phyloP scores from a whole-genome alignment of 2,888 invertebrate species.

The Adela reaumurella region DNA sequence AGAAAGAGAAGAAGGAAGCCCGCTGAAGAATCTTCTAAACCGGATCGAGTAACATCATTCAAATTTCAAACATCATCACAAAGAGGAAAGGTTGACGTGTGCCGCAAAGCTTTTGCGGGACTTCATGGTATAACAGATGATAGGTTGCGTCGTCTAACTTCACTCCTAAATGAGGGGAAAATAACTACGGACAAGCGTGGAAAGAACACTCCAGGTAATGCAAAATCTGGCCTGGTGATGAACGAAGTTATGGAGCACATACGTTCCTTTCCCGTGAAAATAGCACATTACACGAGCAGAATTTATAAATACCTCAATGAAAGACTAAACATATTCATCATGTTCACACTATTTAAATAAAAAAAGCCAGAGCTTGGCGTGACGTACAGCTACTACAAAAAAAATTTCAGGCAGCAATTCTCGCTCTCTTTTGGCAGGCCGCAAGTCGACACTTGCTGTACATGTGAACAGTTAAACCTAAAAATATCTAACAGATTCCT shows the following conservation, averaged over 20 bases:
- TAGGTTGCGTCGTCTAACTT: background rate
- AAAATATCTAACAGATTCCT: constrained; percentile 7
- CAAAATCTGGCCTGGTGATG: background rate
- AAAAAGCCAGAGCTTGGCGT: background rate
- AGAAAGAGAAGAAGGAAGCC: too few relatives aligned
- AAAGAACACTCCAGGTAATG: background rate
- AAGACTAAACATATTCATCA: background rate
- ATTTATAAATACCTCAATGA: background rate
- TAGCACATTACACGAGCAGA: background rate
- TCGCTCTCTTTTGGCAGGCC: background rate
- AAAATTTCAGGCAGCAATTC: background rate
- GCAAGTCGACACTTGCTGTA: background rate
- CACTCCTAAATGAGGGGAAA: background rate
- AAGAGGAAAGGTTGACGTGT: too few relatives aligned
- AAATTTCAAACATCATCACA: too few relatives aligned
- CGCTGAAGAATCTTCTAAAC: too few relatives aligned
- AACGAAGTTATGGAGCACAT: background rate
- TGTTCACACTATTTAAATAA: background rate
- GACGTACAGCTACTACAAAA: background rate
- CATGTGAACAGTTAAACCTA: background rate
- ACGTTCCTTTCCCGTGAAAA: background rate
- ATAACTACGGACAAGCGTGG: background rate
- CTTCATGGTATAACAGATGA: background rate
- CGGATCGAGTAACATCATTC: too few relatives aligned
- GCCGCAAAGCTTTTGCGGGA: background rate